phyloP scores from a whole-genome alignment of 2,888 invertebrate genomes.

The Drosophila phalerata region DNA sequence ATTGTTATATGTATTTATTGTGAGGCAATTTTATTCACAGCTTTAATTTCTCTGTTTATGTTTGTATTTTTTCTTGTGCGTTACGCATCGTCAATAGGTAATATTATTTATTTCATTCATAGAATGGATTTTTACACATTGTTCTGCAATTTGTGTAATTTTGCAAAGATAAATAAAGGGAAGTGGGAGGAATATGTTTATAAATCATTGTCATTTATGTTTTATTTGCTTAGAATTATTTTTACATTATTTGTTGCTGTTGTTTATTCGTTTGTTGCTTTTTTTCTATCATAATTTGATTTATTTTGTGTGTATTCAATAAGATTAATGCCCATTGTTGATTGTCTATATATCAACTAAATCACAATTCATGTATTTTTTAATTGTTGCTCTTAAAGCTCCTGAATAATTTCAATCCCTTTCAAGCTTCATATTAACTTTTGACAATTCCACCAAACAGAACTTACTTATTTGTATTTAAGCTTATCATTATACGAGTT shows the following conservation, averaged over 20 bases:
- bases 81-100: not conserved
- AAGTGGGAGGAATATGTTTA: constrained; percentile 24
- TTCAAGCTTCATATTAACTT: not conserved
- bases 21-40: constrained; percentile 17
- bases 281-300: constrained; percentile 5
- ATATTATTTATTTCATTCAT: constrained; percentile 38
- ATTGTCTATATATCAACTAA: not conserved
- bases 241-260: not conserved
- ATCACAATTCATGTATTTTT: not conserved
- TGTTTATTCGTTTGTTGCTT: constrained; percentile 5
- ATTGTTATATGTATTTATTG: constrained; percentile 65
- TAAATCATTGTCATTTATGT: constrained; percentile 41
- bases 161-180: not conserved
- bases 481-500: constrained; percentile 13
- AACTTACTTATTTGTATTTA: not conserved
- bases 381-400: not conserved
- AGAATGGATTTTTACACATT: constrained; percentile 30
- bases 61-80: constrained; percentile 4
- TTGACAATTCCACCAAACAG: not conserved
- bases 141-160: constrained; percentile 44
- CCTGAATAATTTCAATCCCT: no score
- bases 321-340: not conserved
- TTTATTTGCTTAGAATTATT: constrained; percentile 18
- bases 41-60: constrained; percentile 8
- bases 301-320: constrained; percentile 10